Conservation (phyloP, 2,113 vertebrate genomes). For the Crotalus viridis region DNA sequence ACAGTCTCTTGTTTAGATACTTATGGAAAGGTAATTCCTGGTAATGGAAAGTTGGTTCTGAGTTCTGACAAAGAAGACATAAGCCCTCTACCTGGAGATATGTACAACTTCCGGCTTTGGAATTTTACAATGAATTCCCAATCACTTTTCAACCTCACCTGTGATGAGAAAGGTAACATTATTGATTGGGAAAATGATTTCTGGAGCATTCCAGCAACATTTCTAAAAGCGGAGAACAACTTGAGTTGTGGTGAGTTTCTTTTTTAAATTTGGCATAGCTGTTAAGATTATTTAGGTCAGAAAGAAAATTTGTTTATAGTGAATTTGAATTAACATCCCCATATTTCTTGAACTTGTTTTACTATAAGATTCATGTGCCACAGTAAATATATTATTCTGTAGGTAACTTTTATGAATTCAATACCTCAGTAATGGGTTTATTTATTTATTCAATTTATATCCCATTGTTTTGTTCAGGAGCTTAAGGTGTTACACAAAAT, state of each 20-base stretch:
- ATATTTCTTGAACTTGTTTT: slow-evolving; percentile 1
- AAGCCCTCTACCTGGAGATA: slow-evolving; percentile 77
- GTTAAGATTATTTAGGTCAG: slow-evolving; percentile 27
- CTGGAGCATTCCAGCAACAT: slow-evolving; percentile 82
- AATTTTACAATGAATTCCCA: slow-evolving; percentile 76
- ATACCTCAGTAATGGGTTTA: not conserved
- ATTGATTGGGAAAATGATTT: slow-evolving; percentile 92
- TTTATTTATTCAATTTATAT: not conserved
- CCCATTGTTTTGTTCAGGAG: not conserved
- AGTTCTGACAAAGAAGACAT: slow-evolving; percentile 71
- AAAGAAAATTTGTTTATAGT: slow-evolving; percentile 24
- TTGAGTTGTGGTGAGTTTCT: slow-evolving; percentile 93
- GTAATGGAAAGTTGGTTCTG: slow-evolving; percentile 75
- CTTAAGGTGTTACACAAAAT: not conserved
- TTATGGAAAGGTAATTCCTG: slow-evolving; percentile 60
- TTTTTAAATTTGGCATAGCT: slow-evolving; percentile 31
- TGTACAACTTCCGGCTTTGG: slow-evolving; percentile 97
- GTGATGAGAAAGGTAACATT: slow-evolving; percentile 80
- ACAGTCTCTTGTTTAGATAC: slow-evolving; percentile 64
- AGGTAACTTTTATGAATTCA: slow-evolving; percentile 20
- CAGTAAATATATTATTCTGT: not conserved
- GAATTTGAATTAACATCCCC: not conserved
- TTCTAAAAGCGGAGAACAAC: slow-evolving; percentile 81
- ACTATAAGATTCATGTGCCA: not conserved
- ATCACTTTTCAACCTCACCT: slow-evolving; percentile 78